Evolutionary conservation across 1,140 invertebrate species (phyloP), one percentile per base, ranked within the genome.

Genomic region (Trichonephila clavipes): DNA sequence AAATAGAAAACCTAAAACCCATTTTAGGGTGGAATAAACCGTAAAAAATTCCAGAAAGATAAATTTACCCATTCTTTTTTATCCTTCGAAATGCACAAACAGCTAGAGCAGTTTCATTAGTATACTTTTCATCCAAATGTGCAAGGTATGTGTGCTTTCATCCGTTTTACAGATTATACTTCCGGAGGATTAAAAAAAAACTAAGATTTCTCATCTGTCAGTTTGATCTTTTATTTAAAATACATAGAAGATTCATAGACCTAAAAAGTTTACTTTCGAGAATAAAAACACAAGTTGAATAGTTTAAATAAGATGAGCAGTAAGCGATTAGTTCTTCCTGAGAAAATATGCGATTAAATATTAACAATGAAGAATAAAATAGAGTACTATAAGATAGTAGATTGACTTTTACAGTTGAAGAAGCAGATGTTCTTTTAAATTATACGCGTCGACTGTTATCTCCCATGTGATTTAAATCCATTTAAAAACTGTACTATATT

Each of bases 81-180:
- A 40, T 40, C 34, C 34, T 40, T 40, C 34, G 34, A 40, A 40
- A 4, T 3, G 34, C 34, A 4, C 34, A 40, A 3, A 40, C 34
- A 40, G 34, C 34, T 3, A 40, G 34, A 40, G 34, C 72, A 34
- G 34, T 77, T 34, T 28, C 16, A 7, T 14, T 77, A 77, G 72
- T 77, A 16, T 77, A 40, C 24, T 34, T 77, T 77, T 40, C 16
- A 64, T 64, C 28, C 28, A 28, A 77, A 77, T 19, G 34, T 18
- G 16, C 14, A 18, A 28, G 28, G 7, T 40, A 40, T 34, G 34
- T 34, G 34, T 34, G 14, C 72, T 77, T 40, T 77, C 72, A 77
- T 18, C 72, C 72, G 72, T 77, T 77, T 77, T 40, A 77, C 72
- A 40, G 72, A 34, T 77, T 34, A 77, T 77, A 77, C 72, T 77